These are phyloP conservation scores for Protobothrops flavoviridis DNA, from an alignment of 2,113 vertebrate genomes.

Conservation along the genomic window DNA sequence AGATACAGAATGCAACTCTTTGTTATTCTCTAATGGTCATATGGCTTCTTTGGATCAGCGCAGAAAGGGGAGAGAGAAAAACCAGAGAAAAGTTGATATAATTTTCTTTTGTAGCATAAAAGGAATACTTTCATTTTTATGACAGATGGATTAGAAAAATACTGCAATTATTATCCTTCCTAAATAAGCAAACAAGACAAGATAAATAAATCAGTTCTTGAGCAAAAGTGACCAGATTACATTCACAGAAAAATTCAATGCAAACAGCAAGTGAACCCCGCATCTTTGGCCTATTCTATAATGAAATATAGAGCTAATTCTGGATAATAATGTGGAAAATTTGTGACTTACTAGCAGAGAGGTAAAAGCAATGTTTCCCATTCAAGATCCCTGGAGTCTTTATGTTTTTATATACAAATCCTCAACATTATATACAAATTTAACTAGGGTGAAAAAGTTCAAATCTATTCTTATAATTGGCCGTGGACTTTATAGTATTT, in stretches of 20 bases:
- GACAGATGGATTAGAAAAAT: not conserved
- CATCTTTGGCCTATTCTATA: not conserved
- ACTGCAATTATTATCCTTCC: not conserved
- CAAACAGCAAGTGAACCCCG: not conserved
- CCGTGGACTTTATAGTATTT: not conserved
- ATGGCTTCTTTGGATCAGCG: not conserved
- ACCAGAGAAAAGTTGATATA: not conserved
- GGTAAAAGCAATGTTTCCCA: not conserved
- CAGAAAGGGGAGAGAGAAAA: not conserved
- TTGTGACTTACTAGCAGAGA: not conserved
- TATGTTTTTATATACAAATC: not conserved
- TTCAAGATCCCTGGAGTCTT: not conserved
- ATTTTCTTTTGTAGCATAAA: not conserved
- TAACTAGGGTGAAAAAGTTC: slow-evolving; percentile 2
- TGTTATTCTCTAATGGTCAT: not conserved
- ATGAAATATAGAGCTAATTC: not conserved
- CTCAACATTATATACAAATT: slow-evolving; percentile 13
- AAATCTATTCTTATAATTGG: slow-evolving; percentile 18
- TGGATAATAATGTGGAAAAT: not conserved
- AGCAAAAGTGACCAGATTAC: not conserved
- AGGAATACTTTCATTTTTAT: not conserved
- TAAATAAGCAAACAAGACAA: not conserved
- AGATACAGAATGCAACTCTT: not conserved
- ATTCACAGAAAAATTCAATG: not conserved
- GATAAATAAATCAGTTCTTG: not conserved